These are phyloP conservation scores for Ispidina lecontei DNA, from an alignment of 2,797 vertebrate species.

Conservation along the genomic window DNA sequence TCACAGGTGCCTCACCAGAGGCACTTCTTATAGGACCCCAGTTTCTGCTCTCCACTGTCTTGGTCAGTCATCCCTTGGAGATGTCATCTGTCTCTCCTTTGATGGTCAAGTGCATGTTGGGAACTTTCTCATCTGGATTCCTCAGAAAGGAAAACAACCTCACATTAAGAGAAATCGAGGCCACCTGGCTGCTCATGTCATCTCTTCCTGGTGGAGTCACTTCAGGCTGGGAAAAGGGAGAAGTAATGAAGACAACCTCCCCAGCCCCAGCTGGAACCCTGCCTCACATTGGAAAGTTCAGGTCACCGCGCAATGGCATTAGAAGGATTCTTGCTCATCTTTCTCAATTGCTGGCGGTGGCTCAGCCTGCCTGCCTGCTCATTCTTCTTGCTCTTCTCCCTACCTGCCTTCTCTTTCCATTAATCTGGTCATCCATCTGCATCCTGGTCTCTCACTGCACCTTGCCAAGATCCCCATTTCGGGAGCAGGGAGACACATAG, in stretches of 20 bases:
- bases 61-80: background rate
- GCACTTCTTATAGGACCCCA: background rate
- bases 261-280: background rate
- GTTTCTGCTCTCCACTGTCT: background rate
- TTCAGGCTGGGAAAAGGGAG: background rate
- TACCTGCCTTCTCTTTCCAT: background rate
- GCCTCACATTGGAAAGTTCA: constrained; percentile 22
- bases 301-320: background rate
- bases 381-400: background rate
- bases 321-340: background rate
- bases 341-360: background rate
- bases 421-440: constrained; percentile 48
- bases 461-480: constrained; percentile 57
- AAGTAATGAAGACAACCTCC: background rate
- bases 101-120: background rate
- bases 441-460: background rate
- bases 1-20: background rate
- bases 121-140: background rate
- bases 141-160: background rate
- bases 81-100: background rate
- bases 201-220: background rate
- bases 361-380: background rate
- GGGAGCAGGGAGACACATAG: constrained; percentile 6
- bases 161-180: background rate
- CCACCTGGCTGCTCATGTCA: background rate